Base-by-base conservation (phyloP, 1,140 invertebrate species). In the Bombus consobrinus region DNA sequence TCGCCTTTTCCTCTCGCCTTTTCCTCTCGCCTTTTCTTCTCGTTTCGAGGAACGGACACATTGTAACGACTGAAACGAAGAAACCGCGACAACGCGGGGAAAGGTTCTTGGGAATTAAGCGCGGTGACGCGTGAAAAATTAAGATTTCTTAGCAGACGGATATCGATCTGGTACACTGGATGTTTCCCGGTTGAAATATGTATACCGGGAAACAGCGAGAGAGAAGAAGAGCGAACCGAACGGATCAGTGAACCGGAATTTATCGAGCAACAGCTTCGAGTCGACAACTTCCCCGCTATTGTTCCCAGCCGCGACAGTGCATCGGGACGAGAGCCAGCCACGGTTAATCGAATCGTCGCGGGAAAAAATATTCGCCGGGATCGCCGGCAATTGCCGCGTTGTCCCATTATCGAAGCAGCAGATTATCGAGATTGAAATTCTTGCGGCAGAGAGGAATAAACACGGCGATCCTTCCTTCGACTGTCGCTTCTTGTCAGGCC, bases 391-490 rank as follows among this genome's bases (percentile, higher is more conserved):
- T 73, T 37, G n/a, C 9, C 41, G 74, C 37, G 62, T 85, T 85
- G 76, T 80, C 79, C 68, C 66, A 73, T 85, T 85, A 85, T 85
- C 77, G 76, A 80, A 68, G 77, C 83, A 59, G 68, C n/a, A 64
- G 83, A 85, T 85, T 80, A 85, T 83, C 85, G 85, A 75, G 72
- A 83, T 83, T 53, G 66, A 86, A 75, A 76, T 82, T 86, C 80
- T 81, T 39, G 53, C 59, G 62, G 79, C 13, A 32, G 39, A n/a
- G 28, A n/a, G 41, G 59, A 79, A 43, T 12, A 57, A 82, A 82
- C 59, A 81, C 10, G 8, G 22, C 39, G 78, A 72, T 41, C 47
- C 18, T 41, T 41, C 47, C 18, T 41, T 41, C 62, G 37, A 68
- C 62, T 13, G 41, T 22, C 64, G 76, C 64, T 66, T 69, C 62